phyloP scores from a whole-genome alignment of 1,140 invertebrate species.

The Coenobita brevimanus region DNA sequence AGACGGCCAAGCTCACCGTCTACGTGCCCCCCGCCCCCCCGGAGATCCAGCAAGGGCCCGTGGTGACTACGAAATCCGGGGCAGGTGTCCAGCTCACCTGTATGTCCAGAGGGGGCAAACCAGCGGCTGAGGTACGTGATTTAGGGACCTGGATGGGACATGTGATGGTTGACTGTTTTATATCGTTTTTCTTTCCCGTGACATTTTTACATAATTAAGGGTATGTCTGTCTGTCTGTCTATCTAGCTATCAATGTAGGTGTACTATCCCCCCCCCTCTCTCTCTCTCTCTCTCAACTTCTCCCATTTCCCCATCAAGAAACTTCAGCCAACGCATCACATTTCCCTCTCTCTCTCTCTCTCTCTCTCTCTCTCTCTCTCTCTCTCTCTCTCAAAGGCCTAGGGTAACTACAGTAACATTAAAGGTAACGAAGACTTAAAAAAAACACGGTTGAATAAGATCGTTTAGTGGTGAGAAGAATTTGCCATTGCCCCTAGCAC shows the following conservation, averaged over 20 bases:
- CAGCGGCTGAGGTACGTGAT: constrained; percentile 90
- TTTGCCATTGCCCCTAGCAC: too few relatives aligned
- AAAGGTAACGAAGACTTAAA: too few relatives aligned
- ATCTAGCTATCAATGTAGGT: not conserved
- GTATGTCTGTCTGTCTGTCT: constrained; percentile 1
- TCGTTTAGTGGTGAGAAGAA: too few relatives aligned
- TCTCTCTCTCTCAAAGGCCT: too few relatives aligned
- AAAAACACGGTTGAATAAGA: too few relatives aligned
- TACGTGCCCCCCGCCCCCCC: constrained; percentile 74
- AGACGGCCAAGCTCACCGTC: constrained; percentile 37
- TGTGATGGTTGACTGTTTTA: too few relatives aligned
- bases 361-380: constrained; percentile 13
- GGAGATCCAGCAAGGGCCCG: constrained; percentile 32
- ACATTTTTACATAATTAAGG: not conserved
- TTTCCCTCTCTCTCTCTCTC: constrained; percentile 9
- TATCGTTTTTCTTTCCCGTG: not conserved
- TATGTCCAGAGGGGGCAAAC: constrained; percentile 90
- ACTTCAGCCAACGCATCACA: too few relatives aligned
- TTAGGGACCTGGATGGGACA: too few relatives aligned
- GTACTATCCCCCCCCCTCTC: not conserved
- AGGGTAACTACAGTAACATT: too few relatives aligned
- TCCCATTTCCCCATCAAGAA: not conserved
- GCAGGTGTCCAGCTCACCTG: constrained; percentile 92
- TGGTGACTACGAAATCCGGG: constrained; percentile 87
- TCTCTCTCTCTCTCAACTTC: not conserved